Conservation (phyloP, 1,140 invertebrate species). For the Nephotettix cincticeps region DNA sequence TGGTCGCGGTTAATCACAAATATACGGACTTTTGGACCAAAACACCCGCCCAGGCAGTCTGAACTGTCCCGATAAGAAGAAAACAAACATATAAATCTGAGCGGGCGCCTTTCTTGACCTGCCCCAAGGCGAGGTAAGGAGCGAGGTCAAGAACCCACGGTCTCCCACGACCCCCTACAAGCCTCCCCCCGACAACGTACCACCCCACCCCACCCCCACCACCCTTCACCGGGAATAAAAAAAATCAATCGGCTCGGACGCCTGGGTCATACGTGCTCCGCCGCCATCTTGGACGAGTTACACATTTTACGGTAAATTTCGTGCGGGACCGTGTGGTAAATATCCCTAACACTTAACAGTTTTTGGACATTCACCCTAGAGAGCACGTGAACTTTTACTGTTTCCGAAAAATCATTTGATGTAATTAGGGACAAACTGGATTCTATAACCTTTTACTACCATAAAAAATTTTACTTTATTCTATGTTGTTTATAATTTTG, state of each 20-base stretch:
- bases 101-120: slow-evolving; percentile 11
- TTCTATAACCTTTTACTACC: no score
- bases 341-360: no score
- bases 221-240: not conserved
- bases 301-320: no score
- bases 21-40: not conserved
- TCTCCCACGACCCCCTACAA: not conserved
- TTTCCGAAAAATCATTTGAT: no score
- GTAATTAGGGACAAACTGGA: no score
- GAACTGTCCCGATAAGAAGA: not conserved
- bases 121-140: not conserved
- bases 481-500: no score
- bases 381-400: no score
- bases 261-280: not conserved
- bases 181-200: not conserved
- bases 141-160: slow-evolving; percentile 13
- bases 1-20: no score
- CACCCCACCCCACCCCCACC: not conserved
- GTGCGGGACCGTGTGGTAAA: no score
- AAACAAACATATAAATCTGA: slow-evolving; percentile 19
- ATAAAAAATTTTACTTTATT: no score
- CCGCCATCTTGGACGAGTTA: not conserved
- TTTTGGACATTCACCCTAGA: no score
- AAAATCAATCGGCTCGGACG: slow-evolving; percentile 1
- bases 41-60: not conserved